These are phyloP conservation scores for Minunthozetes semirufus DNA, from an alignment of 2,888 invertebrate species.

Conservation along the genomic window DNA sequence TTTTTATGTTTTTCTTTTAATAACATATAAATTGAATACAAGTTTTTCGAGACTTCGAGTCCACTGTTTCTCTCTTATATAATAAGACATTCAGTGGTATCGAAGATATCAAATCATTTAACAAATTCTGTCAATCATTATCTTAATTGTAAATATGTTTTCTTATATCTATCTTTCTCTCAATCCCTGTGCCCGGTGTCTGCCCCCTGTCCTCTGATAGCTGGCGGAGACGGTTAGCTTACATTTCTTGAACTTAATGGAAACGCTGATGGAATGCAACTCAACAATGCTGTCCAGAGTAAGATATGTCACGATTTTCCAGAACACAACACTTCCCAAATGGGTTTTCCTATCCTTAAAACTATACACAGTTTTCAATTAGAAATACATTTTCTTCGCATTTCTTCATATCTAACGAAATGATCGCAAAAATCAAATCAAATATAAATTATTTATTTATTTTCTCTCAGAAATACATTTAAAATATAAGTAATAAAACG, in stretches of 20 bases:
- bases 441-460: not conserved
- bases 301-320: conserved; percentile 33
- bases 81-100: not conserved
- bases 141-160: not conserved
- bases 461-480: not conserved
- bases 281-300: conserved; percentile 68
- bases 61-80: not conserved
- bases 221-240: conserved; percentile 95
- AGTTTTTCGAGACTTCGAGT: not conserved
- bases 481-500: not conserved
- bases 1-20: not conserved
- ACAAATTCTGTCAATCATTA: conserved; percentile 11
- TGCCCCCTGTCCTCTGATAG: conserved; percentile 53
- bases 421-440: not conserved
- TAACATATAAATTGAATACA: not conserved
- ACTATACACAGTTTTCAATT: not conserved
- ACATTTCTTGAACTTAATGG: conserved; percentile 88
- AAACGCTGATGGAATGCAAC: conserved; percentile 88
- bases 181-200: not conserved
- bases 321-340: not conserved
- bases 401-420: not conserved
- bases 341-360: not conserved
- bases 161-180: not conserved
- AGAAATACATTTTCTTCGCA: not conserved
- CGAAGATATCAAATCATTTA: conserved; percentile 3